Base-by-base conservation (phyloP, 2,797 vertebrate species). In the Argya squamiceps region DNA sequence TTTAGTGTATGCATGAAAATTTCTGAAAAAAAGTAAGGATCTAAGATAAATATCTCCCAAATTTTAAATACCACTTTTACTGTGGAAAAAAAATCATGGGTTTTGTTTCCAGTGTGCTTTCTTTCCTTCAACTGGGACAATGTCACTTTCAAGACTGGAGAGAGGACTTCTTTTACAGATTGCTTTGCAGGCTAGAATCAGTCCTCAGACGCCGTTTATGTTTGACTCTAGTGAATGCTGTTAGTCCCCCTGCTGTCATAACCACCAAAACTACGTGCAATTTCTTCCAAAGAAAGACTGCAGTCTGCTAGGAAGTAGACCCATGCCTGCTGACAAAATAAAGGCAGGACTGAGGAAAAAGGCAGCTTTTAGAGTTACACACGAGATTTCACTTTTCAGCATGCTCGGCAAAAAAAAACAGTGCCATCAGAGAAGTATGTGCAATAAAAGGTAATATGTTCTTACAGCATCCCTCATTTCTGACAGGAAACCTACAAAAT, bases 31-130 rank as follows among this genome's bases (percentile, higher is more conserved):
- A 77, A 2, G 3, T 24, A 24, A 77, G 16, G 60, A 34, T 12
- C 26, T 24, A 76, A 85, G 58, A 89, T 0, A 68, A 59, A 18
- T 39, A 5, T 24, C 29, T 79, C 55, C 23, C 19, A 52, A 9
- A 37, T 84, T 86, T 69, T 69, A 78, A 68, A 88, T 39, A 64
- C 10, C 22, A 27, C 4, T 64, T 81, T 21, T 64, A 4, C 2
- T 44, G 18, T 4, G 18, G 0, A 1, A 16, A 22, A 24, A 55
- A 47, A 12, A 20, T 27, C 0, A 1, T 5, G 8, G 6, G 8
- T 44, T 64, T 62, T 1, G 1, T 86, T 86, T 69, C 18, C 12
- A 47, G 7, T 12, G 5, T 24, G 3, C 30, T 67, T 88, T 21
- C 8, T 67, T 56, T 74, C 22, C 44, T 85, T 91, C 34, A 39